Base-by-base conservation (phyloP, 2,113 vertebrate genomes). In the Echinops telfairi region DNA sequence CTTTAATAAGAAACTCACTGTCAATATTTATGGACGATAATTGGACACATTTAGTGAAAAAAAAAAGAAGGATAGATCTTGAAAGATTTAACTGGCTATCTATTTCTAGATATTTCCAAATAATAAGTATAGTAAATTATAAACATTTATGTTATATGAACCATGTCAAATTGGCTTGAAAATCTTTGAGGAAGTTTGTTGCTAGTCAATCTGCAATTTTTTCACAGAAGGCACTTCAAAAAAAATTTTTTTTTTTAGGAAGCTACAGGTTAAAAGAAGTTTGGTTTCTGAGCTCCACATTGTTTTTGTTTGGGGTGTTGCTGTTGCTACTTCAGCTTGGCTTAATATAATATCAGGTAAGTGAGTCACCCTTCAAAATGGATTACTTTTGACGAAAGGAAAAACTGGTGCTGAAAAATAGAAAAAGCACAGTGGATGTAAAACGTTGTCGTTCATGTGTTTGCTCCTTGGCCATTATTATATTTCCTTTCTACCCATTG, bases 1-100 rank as follows among this genome's bases (percentile, higher is more conserved):
- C 91, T 92, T 96, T 96, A 96, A 95, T 73, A 64, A 92, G 73
- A 88, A 75, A 80, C 85, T 93, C 79, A 95, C 92, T 94, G 86
- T 97, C 85, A 71, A 93, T 38, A 82, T 75, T 0, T 10, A 70
- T 0, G 91, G 92, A 88, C 97, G 94, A 95, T 81, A 95, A 95
- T 4, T 94, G 95, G 89, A 62, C 60, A 90, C 76, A 29, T 83
- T 79, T 43, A 38, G 53, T n/a, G 43, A 60, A 58, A 92, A 97
- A 15, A 40, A 58, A 43, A 10, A 22, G 33, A 90, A 88, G 33
- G 11, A 80, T 87, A 83, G 90, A 70, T 20, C 23, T 0, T 5
- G 58, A 90, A 58, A 53, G 62, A 64, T 58, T 16, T 19, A 58
- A 33, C n/a, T 17, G 40, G 40, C 53, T 76, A 19, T 25, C 5